These are phyloP conservation scores for Chalcis sispes DNA, from an alignment of 2,888 invertebrate genomes.

Conservation along the genomic window DNA sequence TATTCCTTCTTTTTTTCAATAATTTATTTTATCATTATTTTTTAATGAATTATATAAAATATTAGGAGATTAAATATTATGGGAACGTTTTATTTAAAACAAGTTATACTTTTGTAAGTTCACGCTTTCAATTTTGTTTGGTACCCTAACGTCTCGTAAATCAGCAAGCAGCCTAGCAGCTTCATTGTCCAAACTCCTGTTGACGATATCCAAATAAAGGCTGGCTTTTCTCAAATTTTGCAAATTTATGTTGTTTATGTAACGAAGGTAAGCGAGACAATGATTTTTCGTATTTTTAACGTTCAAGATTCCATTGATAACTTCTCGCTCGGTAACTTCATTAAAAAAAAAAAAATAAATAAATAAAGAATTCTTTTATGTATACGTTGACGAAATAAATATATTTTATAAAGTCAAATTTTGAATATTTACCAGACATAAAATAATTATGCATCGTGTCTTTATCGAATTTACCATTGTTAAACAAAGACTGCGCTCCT, in stretches of 20 bases:
- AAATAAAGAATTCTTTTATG: neutral
- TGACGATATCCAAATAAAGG: constrained; percentile 95
- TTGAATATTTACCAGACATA: constrained; percentile 89
- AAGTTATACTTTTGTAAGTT: constrained; percentile 88
- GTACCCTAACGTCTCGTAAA: constrained; percentile 92
- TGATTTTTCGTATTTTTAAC: constrained; percentile 97
- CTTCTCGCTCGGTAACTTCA: constrained; percentile 97
- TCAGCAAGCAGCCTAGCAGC: constrained; percentile 92
- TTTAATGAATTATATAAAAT: neutral
- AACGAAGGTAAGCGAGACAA: constrained; percentile 94
- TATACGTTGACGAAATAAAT: constrained; percentile 1
- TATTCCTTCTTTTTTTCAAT: neutral
- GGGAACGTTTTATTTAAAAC: constrained; percentile 15
- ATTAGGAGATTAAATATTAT: neutral
- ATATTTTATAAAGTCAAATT: neutral
- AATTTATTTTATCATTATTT: neutral
- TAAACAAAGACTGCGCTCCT: constrained; percentile 90
- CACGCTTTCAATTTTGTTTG: constrained; percentile 90
- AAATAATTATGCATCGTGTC: constrained; percentile 98
- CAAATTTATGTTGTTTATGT: constrained; percentile 97
- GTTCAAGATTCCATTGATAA: constrained; percentile 95
- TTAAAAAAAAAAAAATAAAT: constrained; percentile 27
- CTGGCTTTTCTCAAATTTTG: constrained; percentile 96
- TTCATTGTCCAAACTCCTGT: constrained; percentile 94
- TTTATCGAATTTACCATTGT: constrained; percentile 90